These are phyloP conservation scores for Ephestia elutella DNA, from an alignment of 1,140 invertebrate genomes.

Conservation along the genomic window DNA sequence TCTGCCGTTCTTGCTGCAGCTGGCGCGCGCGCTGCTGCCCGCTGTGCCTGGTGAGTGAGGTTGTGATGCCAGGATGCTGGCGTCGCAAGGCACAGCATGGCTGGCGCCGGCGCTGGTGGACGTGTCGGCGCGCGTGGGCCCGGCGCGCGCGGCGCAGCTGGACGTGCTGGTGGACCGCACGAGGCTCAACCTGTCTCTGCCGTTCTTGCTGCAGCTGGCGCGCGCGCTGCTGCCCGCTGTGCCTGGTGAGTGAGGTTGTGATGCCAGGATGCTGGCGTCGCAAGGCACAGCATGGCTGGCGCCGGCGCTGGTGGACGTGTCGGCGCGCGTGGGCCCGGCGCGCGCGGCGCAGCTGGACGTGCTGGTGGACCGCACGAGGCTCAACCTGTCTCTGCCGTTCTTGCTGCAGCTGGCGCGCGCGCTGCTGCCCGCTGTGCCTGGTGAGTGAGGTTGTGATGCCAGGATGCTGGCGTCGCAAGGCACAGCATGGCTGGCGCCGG, in stretches of 20 bases:
- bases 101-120: slow-evolving; percentile 62
- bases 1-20: slow-evolving; percentile 82
- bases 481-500: slow-evolving; percentile 72
- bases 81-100: slow-evolving; percentile 78
- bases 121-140: slow-evolving; percentile 66
- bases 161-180: slow-evolving; percentile 84
- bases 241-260: too few species aligned
- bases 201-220: slow-evolving; percentile 82
- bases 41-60: too few species aligned
- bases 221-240: slow-evolving; percentile 79
- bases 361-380: slow-evolving; percentile 80
- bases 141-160: slow-evolving; percentile 72
- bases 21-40: slow-evolving; percentile 79
- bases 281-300: slow-evolving; percentile 76
- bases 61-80: slow-evolving; percentile 82
- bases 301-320: slow-evolving; percentile 47
- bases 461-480: slow-evolving; percentile 82
- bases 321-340: slow-evolving; percentile 74
- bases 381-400: slow-evolving; percentile 85
- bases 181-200: slow-evolving; percentile 82
- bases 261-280: slow-evolving; percentile 82
- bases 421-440: too few species aligned
- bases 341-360: slow-evolving; percentile 76
- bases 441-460: too few species aligned
- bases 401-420: slow-evolving; percentile 80